Evolutionary conservation across 2,797 vertebrate species (phyloP).

Genomic region (Lagocephalus sceleratus): DNA sequence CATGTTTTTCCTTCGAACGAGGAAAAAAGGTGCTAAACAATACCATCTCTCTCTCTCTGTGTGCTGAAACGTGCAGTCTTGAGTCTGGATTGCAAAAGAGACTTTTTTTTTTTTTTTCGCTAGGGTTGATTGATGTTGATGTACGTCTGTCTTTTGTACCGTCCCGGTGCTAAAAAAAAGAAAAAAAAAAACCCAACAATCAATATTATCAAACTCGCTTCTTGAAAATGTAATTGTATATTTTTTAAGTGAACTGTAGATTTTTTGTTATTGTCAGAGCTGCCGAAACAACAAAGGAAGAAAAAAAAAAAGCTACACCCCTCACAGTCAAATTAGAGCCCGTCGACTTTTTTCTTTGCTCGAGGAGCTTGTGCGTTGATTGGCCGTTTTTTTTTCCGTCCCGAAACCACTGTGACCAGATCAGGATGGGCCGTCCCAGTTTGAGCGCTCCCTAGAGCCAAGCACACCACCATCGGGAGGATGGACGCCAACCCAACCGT

Average conservation of each 20-base stretch:
- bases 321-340: slow-evolving; percentile 53
- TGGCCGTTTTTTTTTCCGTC: slow-evolving; percentile 27
- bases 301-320: not conserved
- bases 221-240: slow-evolving; percentile 82
- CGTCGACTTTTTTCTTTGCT: slow-evolving; percentile 57
- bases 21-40: slow-evolving; percentile 76
- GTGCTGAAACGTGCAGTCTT: slow-evolving; percentile 74
- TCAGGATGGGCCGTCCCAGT: slow-evolving; percentile 4
- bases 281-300: slow-evolving; percentile 63
- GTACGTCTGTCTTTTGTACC: slow-evolving; percentile 71
- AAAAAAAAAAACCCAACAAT: slow-evolving; percentile 34
- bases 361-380: slow-evolving; percentile 24
- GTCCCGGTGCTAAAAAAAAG: slow-evolving; percentile 76
- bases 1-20: slow-evolving; percentile 64
- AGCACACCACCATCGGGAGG: slow-evolving; percentile 22
- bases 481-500: slow-evolving; percentile 41
- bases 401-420: slow-evolving; percentile 47
- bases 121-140: slow-evolving; percentile 62
- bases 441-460: slow-evolving; percentile 24
- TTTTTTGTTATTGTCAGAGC: slow-evolving; percentile 56
- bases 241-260: slow-evolving; percentile 83
- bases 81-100: slow-evolving; percentile 72
- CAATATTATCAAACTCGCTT: slow-evolving; percentile 79
- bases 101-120: slow-evolving; percentile 52
- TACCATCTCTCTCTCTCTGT: slow-evolving; percentile 69